A percentile compares a stretch with the other conserved stretches of the same genome.
Conservation (phyloP, 2,797 vertebrate species). For the Pagetopsis macropterus region DNA sequence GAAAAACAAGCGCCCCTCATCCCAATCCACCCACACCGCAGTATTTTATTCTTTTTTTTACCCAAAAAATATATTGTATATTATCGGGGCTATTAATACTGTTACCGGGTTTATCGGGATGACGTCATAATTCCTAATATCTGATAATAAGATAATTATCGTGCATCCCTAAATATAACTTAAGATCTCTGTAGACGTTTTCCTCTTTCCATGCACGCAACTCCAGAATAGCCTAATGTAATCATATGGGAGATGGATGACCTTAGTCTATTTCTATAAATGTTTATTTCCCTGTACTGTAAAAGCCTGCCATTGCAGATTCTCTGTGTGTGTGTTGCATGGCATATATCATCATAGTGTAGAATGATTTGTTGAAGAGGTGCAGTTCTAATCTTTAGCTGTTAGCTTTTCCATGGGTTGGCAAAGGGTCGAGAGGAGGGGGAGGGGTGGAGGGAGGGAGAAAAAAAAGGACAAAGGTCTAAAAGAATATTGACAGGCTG, state of each 20-base stretch:
- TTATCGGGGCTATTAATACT: too few species aligned
- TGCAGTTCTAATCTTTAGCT: conserved; percentile 24
- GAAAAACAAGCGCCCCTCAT: too few species aligned
- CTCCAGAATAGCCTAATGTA: neutral
- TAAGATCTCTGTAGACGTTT: too few species aligned
- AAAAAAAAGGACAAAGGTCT: conserved; percentile 2
- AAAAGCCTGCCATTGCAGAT: neutral
- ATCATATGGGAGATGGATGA: neutral
- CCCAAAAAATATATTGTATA: too few species aligned
- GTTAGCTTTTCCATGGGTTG: conserved; percentile 7
- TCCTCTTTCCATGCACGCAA: too few species aligned
- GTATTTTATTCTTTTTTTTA: too few species aligned
- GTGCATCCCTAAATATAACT: too few species aligned
- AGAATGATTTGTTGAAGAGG: neutral
- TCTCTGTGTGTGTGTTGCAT: neutral
- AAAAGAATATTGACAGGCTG: conserved; percentile 31
- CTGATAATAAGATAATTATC: too few species aligned
- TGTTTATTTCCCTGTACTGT: neutral
- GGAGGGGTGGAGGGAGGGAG: neutral
- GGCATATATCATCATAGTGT: conserved; percentile 3
- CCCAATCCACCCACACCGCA: too few species aligned
- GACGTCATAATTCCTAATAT: too few species aligned
- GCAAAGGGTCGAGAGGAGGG: neutral
- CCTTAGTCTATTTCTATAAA: conserved; percentile 4
- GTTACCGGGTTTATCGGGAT: too few species aligned